These are phyloP conservation scores for Morus bassanus DNA, from an alignment of 2,797 vertebrate genomes.

Conservation along the genomic window DNA sequence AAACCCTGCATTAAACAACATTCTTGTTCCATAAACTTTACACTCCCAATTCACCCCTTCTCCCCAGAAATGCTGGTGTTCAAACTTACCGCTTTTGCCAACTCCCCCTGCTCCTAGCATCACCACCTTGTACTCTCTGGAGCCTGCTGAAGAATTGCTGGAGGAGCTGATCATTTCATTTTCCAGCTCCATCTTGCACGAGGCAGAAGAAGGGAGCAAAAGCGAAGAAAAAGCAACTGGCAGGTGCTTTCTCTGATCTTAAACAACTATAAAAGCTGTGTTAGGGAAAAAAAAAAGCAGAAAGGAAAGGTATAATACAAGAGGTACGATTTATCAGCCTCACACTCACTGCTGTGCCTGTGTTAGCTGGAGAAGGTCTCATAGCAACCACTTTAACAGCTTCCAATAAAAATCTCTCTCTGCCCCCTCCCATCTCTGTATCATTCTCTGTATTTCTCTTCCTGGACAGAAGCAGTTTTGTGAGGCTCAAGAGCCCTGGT, in stretches of 20 bases:
- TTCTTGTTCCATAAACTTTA: not conserved
- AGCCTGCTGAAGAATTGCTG: constrained; percentile 57
- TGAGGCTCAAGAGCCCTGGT: not conserved
- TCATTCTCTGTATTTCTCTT: constrained; percentile 16
- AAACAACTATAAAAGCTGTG: constrained; percentile 67
- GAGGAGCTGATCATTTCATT: constrained; percentile 64
- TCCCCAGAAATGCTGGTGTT: not conserved
- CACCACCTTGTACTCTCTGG: constrained; percentile 77
- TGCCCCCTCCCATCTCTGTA: constrained; percentile 52
- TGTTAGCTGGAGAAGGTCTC: constrained; percentile 71
- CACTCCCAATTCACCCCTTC: not conserved
- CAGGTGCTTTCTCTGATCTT: constrained; percentile 60
- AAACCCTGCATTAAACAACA: not conserved
- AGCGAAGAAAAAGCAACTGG: constrained; percentile 28
- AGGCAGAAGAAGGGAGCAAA: constrained; percentile 25
- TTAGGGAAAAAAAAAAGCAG: not conserved
- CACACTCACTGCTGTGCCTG: constrained; percentile 62
- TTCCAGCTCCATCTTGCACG: constrained; percentile 72
- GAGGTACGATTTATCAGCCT: constrained; percentile 65
- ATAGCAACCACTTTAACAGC: constrained; percentile 79
- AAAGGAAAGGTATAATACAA: constrained; percentile 46
- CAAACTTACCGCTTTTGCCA: constrained; percentile 78
- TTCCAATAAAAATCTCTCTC: constrained; percentile 78
- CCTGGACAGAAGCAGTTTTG: constrained; percentile 33
- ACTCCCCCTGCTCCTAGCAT: constrained; percentile 77